These are phyloP conservation scores for Enteromius trimaculatus DNA, from an alignment of 2,797 vertebrate species.

Conservation along the genomic window DNA sequence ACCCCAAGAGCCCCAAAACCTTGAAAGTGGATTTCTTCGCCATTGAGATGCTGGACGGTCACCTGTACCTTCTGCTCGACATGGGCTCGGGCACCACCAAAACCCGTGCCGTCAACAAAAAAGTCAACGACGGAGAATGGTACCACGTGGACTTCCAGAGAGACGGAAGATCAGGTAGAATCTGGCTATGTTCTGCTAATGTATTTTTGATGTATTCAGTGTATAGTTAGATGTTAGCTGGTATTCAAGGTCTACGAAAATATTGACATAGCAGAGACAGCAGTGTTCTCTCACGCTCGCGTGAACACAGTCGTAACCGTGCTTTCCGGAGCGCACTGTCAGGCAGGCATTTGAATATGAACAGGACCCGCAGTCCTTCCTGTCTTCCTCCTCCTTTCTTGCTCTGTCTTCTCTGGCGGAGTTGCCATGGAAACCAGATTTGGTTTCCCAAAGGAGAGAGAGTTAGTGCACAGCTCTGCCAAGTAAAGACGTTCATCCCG, in stretches of 20 bases:
- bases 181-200: background rate
- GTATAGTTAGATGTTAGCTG: constrained; percentile 19
- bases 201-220: constrained; percentile 23
- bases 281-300: constrained; percentile 41
- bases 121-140: constrained; percentile 98
- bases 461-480: constrained; percentile 56
- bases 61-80: constrained; percentile 94
- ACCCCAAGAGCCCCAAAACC: constrained; percentile 92
- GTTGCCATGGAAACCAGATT: constrained; percentile 68
- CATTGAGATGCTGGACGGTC: constrained; percentile 97
- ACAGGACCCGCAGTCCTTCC: constrained; percentile 47
- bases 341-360: constrained; percentile 62
- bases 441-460: constrained; percentile 61
- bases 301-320: constrained; percentile 41
- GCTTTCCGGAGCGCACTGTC: constrained; percentile 47
- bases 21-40: constrained; percentile 95
- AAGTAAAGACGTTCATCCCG: constrained; percentile 58
- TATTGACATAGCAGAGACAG: constrained; percentile 46
- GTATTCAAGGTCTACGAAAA: constrained; percentile 45
- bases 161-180: constrained; percentile 92
- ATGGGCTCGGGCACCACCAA: constrained; percentile 99
- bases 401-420: constrained; percentile 53
- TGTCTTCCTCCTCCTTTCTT: constrained; percentile 48
- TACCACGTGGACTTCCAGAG: constrained; percentile 98
- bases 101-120: constrained; percentile 92